These are phyloP conservation scores for Jacana jacana DNA, from an alignment of 2,113 vertebrate species.

Conservation along the genomic window DNA sequence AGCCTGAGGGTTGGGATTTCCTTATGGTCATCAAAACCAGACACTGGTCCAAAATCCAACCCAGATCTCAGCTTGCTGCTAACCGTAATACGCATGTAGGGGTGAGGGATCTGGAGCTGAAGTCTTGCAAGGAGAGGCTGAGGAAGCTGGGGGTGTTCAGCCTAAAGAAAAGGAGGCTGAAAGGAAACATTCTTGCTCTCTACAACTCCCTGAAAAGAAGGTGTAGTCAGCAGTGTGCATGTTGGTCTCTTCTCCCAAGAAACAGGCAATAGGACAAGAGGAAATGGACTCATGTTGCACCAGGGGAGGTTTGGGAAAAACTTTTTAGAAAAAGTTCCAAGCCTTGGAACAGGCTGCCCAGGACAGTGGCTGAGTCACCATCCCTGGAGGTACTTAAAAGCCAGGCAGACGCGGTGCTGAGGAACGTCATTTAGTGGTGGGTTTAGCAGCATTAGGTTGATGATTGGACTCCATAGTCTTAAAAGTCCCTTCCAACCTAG, in stretches of 20 bases:
- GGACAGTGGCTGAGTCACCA: background rate
- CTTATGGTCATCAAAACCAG: background rate
- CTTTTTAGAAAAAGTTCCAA: background rate
- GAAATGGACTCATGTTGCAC: background rate
- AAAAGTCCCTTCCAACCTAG: background rate
- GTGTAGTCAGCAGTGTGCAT: no score
- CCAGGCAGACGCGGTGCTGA: background rate
- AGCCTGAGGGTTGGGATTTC: background rate
- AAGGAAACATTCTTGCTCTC: background rate
- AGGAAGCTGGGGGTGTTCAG: background rate
- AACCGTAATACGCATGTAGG: background rate
- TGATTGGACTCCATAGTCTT: background rate
- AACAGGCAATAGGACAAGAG: background rate
- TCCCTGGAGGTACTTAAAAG: background rate
- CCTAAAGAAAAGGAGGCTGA: background rate
- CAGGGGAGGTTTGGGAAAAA: background rate
- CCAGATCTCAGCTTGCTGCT: background rate
- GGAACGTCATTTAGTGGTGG: background rate
- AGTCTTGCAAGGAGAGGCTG: background rate
- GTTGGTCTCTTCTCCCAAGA: background rate
- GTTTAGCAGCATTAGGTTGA: background rate
- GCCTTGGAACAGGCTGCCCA: background rate
- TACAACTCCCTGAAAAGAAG: no score
- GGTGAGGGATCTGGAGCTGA: background rate
- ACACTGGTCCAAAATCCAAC: background rate